Conservation (phyloP, 2,797 vertebrate species). For the Helicolenus hilgendorfi region DNA sequence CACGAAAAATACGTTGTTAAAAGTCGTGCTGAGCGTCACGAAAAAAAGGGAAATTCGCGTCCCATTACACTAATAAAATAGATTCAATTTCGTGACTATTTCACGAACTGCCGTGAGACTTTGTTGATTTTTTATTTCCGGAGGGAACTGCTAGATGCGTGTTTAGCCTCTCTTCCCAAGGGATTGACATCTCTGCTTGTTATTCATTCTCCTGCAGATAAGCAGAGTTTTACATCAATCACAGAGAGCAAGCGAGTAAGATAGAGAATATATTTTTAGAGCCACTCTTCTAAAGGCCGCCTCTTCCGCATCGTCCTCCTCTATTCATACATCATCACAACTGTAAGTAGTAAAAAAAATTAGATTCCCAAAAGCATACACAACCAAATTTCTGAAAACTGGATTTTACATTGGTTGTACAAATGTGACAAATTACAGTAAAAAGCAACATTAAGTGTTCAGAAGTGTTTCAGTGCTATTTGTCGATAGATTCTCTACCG, state of each 20-base stretch:
- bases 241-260: background rate
- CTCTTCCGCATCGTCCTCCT: conserved; percentile 8
- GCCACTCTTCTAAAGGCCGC: conserved; percentile 5
- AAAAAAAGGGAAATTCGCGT: no score
- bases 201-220: background rate
- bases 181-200: background rate
- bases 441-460: background rate
- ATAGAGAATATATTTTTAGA: conserved; percentile 53
- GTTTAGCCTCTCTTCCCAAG: background rate
- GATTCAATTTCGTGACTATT: no score
- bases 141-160: background rate
- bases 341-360: background rate
- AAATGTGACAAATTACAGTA: background rate
- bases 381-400: background rate
- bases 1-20: no score
- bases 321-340: conserved; percentile 2
- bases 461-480: background rate
- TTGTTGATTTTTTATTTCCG: background rate
- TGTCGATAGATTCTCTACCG: background rate
- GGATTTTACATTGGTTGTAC: background rate
- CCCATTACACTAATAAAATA: no score
- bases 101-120: no score
- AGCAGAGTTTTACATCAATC: conserved; percentile 16
- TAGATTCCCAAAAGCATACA: background rate
- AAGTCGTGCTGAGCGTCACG: no score